Evolutionary conservation across 2,797 vertebrate genomes (phyloP), one percentile per base, ranked within the genome.

Genomic region (Rousettus madagascariensis): DNA sequence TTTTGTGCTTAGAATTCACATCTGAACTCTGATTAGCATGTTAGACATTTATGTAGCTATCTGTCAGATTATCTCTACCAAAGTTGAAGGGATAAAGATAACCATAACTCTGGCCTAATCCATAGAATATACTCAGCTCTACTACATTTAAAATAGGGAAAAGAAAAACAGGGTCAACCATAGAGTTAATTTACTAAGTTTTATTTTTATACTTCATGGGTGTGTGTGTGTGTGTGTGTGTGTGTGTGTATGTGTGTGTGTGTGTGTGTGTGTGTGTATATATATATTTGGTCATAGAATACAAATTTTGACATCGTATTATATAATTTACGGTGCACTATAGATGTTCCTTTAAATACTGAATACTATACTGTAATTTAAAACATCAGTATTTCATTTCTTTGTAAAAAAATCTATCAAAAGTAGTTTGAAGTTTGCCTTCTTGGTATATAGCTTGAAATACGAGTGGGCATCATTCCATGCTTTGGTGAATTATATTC

Each of bases 1-100:
- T 90, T 84, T 91, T 91, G 16, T 92, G 74, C 51, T 92, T 92
- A 74, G 59, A 86, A 68, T 75, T 86, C 36, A 79, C 26, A 19
- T 96, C 6, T 66, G 16, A 80, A 26, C 13, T 86, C 57, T 86
- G 8, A 46, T 69, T 80, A 53, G 20, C 51, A 69, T 66, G 24
- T 93, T 65, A 85, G 28, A 38, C 51, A 59, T 11, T 75, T 86
- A 46, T 80, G 28, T 15, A 90, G 43, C n/a, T 83, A 88, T 68
- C 68, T 95, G n/a, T 36, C 28, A 43, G 1, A 79, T 85, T 85
- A 26, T 15, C 20, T 66, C 41, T 71, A 71, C 16, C 19, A 78
- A 22, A 82, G 36, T 83, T 63, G n/a, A 83, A 77, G 30, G 10
- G 36, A 22, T 91, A 71, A 91, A 55, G 46, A 11, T 74, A 93